phyloP scores from a whole-genome alignment of 1,140 invertebrate species.

The Arion vulgaris region DNA sequence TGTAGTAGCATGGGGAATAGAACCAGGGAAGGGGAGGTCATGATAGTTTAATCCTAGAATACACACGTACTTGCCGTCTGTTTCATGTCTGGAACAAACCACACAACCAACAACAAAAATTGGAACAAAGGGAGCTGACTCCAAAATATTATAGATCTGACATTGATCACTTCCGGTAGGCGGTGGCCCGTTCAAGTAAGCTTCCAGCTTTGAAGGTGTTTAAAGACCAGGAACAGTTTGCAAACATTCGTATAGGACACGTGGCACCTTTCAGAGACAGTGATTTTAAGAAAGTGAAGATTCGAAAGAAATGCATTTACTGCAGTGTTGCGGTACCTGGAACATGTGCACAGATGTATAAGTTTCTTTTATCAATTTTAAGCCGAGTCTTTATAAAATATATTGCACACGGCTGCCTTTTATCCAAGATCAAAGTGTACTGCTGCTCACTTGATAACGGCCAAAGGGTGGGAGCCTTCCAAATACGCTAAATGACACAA shows the following conservation, averaged over 20 bases:
- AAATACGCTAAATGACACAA: no score
- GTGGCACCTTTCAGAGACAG: neutral
- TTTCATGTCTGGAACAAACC: neutral
- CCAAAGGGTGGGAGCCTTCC: no score
- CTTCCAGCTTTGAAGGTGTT: neutral
- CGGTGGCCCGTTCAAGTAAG: neutral
- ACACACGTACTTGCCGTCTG: constrained; percentile 13
- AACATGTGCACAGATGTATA: no score
- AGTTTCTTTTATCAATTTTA: no score
- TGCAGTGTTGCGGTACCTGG: no score
- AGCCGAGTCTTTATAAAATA: no score
- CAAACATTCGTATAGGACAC: neutral
- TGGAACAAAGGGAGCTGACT: constrained; percentile 23
- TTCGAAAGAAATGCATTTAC: no score
- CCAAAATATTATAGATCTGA: constrained; percentile 22
- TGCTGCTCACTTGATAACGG: no score
- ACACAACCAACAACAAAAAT: no score
- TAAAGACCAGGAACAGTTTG: neutral
- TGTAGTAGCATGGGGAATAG: neutral
- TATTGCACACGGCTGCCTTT: no score
- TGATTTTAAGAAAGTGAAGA: neutral
- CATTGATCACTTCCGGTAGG: constrained; percentile 24
- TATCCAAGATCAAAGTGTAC: no score
- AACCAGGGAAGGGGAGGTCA: neutral
- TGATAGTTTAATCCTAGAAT: neutral